A percentile compares a stretch with the other conserved stretches of the same genome.
Conservation (phyloP, 2,888 invertebrate species). For the Lithophane leautieri region DNA sequence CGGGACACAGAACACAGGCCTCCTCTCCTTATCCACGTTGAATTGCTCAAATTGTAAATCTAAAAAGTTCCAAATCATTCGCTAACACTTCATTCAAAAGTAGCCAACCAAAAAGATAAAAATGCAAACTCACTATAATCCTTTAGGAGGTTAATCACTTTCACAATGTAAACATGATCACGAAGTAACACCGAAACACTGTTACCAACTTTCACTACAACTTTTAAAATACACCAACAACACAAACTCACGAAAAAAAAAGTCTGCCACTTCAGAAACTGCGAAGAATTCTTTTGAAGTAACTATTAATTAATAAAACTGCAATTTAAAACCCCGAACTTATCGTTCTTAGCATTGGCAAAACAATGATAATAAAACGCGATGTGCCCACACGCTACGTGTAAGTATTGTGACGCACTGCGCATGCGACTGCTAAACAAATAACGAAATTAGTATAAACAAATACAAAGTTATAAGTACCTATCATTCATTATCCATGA, state of each 20-base stretch:
- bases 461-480: slow-evolving; percentile 35
- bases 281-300: slow-evolving; percentile 2
- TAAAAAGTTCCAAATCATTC: slow-evolving; percentile 9
- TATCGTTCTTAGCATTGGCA: slow-evolving; percentile 56
- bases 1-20: too few species aligned
- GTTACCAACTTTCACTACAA: slow-evolving; percentile 44
- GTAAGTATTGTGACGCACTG: slow-evolving; percentile 40
- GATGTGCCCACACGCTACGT: slow-evolving; percentile 23
- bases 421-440: slow-evolving; percentile 34
- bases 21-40: neutral
- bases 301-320: slow-evolving; percentile 37
- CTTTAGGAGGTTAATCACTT: slow-evolving; percentile 29
- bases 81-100: neutral
- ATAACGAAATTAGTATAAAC: slow-evolving; percentile 50
- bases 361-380: slow-evolving; percentile 60
- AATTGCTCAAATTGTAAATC: neutral
- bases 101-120: neutral
- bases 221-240: slow-evolving; percentile 17
- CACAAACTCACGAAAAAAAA: neutral
- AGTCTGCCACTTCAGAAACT: neutral
- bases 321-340: slow-evolving; percentile 29
- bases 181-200: slow-evolving; percentile 19
- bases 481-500: slow-evolving; percentile 27
- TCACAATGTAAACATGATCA: slow-evolving; percentile 41
- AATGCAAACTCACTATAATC: slow-evolving; percentile 48